phyloP scores from a whole-genome alignment of 2,888 invertebrate genomes.

The Orthosia gothica region DNA sequence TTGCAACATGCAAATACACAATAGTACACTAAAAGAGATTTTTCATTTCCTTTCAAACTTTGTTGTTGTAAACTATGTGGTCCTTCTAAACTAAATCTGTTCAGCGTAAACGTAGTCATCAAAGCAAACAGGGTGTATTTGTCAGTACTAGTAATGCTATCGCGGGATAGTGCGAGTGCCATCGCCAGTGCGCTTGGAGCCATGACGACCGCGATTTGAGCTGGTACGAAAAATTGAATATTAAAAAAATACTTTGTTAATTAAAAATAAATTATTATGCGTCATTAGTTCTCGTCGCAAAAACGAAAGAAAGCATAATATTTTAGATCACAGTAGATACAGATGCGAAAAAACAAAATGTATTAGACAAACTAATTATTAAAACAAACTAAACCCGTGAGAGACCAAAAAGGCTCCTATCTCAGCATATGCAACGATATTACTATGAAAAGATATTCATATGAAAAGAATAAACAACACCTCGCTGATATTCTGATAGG shows the following conservation, averaged over 20 bases:
- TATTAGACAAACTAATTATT: too few species aligned
- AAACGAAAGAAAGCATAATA: too few species aligned
- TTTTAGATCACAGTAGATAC: too few species aligned
- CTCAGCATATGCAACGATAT: too few species aligned
- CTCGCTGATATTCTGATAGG: too few species aligned
- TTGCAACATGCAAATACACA: too few species aligned
- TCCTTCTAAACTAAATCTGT: conserved; percentile 1
- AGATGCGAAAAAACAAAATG: too few species aligned
- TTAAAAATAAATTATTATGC: neutral
- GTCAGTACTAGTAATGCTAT: conserved; percentile 43
- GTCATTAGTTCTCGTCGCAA: neutral
- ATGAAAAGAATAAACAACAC: too few species aligned
- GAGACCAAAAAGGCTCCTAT: too few species aligned
- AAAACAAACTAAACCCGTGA: too few species aligned
- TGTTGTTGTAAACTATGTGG: neutral
- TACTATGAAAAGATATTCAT: too few species aligned
- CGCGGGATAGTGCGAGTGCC: conserved; percentile 25
- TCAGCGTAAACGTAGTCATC: conserved; percentile 28
- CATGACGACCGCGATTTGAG: conserved; percentile 11
- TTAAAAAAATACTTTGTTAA: neutral
- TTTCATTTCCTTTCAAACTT: neutral
- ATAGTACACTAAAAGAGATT: too few species aligned
- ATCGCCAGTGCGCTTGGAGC: conserved; percentile 21
- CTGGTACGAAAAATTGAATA: neutral
- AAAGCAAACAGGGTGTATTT: conserved; percentile 50